Base-by-base conservation (phyloP, 2,113 vertebrate genomes). In the Hemiprocne comata region DNA sequence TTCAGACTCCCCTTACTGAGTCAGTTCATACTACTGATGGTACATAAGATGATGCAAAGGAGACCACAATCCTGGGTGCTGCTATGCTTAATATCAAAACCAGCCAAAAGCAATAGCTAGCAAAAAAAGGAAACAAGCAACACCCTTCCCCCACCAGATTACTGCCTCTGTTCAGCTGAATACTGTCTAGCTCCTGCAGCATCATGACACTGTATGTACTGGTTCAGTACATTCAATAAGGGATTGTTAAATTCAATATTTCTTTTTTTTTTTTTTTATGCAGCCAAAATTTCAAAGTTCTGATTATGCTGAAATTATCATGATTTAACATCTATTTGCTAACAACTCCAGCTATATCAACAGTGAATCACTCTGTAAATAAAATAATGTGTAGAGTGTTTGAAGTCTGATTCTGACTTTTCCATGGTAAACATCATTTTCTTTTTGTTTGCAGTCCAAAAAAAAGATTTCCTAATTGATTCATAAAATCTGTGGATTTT, bases 371-470 rank as follows among this genome's bases (percentile, higher is more conserved):
- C 79, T 79, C 66, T 61, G 46, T 53, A 87, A 46, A 75, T 33
- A 57, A 60, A 69, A 4, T 82, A 3, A 18, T 23, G 16, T 36
- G 15, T 8, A 29, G 34, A 55, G 25, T 42, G 54, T 85, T 85
- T 93, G 74, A 93, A 91, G 12, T 38, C n/a, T 79, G 62, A 19
- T 72, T 91, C 40, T 91, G 50, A 82, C 38, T 79, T 72, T 93
- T 82, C 17, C 31, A 7, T 73, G 28, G 53, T 36, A 82, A 87
- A 61, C 9, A 40, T 19, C 0, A 36, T 4, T 28, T 84, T 61
- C 0, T 57, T 65, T 80, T 40, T 33, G 14, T 61, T 77, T 67
- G 10, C 57, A 60, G n/a, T 73, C 13, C 57, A 70, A 66, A 78
- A n/a, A 65, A 2, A 1, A 4, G 7, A 13, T 53, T 87, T 86